These are phyloP conservation scores for Brachyptera putata DNA, from an alignment of 2,888 invertebrate species.

Conservation along the genomic window DNA sequence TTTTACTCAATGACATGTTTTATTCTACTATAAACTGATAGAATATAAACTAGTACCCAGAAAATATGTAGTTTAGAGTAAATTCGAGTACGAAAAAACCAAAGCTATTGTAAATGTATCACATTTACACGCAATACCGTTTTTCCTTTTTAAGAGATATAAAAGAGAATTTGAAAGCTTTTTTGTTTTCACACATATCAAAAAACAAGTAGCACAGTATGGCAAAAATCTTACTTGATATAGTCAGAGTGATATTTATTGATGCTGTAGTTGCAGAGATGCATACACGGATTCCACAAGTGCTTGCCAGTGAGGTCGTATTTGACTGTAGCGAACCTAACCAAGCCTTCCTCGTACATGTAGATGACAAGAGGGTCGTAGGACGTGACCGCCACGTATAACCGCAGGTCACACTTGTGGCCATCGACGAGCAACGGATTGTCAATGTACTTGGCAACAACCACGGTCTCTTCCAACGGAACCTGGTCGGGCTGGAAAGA, in stretches of 20 bases:
- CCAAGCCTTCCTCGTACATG: slow-evolving; percentile 93
- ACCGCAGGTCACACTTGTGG: slow-evolving; percentile 92
- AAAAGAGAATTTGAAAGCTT: too few species aligned
- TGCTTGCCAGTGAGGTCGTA: slow-evolving; percentile 89
- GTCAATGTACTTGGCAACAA: slow-evolving; percentile 85
- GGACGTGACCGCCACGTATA: slow-evolving; percentile 92
- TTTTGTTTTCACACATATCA: too few species aligned
- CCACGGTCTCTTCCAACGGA: slow-evolving; percentile 83
- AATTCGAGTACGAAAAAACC: too few species aligned
- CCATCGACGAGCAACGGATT: slow-evolving; percentile 85
- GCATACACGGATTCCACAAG: slow-evolving; percentile 94
- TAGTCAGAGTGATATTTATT: slow-evolving; percentile 96
- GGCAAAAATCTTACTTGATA: slow-evolving; percentile 76
- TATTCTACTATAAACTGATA: too few species aligned
- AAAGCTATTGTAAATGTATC: too few species aligned
- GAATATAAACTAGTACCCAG: too few species aligned
- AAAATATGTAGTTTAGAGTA: too few species aligned
- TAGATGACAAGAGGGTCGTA: slow-evolving; percentile 93
- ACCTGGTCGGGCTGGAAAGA: slow-evolving; percentile 79
- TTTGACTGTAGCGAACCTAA: slow-evolving; percentile 91
- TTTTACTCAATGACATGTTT: too few species aligned
- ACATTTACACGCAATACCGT: too few species aligned
- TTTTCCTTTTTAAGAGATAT: too few species aligned
- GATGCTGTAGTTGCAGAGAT: slow-evolving; percentile 96
- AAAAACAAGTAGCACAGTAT: too few species aligned